These are phyloP conservation scores for Leuciscus idus DNA, from an alignment of 2,113 vertebrate genomes.

Conservation along the genomic window DNA sequence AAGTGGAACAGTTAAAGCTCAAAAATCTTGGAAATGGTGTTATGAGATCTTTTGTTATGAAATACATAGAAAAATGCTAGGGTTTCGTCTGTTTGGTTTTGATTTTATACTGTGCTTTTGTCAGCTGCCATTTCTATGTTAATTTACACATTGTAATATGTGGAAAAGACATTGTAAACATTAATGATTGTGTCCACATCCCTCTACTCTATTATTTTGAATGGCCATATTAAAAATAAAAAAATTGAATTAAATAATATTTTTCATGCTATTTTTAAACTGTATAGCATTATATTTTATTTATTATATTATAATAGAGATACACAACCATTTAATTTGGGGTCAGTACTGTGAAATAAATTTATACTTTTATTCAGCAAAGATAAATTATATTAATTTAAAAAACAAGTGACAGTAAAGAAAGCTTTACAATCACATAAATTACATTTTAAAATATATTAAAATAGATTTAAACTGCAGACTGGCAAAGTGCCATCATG, in stretches of 20 bases:
- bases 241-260: not conserved
- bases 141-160: not conserved
- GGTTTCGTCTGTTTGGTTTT: not conserved
- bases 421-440: too few species aligned
- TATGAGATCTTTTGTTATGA: constrained; percentile 1
- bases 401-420: too few species aligned
- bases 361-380: too few species aligned
- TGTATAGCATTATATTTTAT: too few species aligned
- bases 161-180: not conserved
- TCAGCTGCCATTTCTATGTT: not conserved
- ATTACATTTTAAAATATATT: too few species aligned
- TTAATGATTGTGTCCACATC: not conserved
- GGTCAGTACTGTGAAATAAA: too few species aligned
- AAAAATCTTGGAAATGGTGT: not conserved
- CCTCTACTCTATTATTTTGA: not conserved
- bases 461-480: not conserved
- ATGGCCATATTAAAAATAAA: not conserved
- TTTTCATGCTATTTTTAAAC: not conserved
- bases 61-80: not conserved
- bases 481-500: constrained; percentile 2
- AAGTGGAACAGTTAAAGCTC: not conserved
- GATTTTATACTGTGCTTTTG: not conserved
- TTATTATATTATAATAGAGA: too few species aligned
- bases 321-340: too few species aligned
- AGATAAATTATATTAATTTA: too few species aligned